A percentile compares a stretch with the other conserved stretches of the same genome.
Evolutionary conservation across 2,113 vertebrate species (phyloP).

Genomic region (Rhinogobius similis): DNA sequence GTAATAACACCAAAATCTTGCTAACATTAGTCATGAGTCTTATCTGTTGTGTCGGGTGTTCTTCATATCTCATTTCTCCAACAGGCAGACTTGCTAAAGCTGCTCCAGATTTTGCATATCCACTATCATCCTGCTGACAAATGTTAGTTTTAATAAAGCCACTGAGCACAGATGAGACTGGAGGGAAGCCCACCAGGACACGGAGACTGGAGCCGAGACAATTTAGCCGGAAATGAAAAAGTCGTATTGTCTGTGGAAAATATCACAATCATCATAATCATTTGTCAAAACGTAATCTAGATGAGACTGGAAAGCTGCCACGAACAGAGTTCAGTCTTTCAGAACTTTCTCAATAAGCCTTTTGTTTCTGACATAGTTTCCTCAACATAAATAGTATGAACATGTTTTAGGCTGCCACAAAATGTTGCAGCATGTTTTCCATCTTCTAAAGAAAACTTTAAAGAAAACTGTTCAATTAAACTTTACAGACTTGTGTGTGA

Average conservation of each 20-base stretch:
- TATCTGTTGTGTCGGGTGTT: constrained; percentile 87
- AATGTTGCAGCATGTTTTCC: background rate
- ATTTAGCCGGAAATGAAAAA: constrained; percentile 86
- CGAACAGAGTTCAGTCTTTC: constrained; percentile 26
- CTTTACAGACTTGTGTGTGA: constrained; percentile 26
- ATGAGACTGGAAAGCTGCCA: constrained; percentile 48
- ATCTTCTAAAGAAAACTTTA: too few species aligned
- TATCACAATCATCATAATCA: constrained; percentile 78
- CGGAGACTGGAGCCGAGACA: constrained; percentile 58
- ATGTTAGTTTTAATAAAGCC: constrained; percentile 86
- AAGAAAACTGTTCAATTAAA: background rate
- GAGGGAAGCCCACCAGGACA: constrained; percentile 58
- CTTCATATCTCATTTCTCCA: constrained; percentile 78
- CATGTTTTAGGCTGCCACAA: background rate
- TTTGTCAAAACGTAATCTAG: constrained; percentile 72
- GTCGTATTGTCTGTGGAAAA: constrained; percentile 72
- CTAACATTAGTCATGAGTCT: constrained; percentile 79
- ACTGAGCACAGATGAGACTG: constrained; percentile 41
- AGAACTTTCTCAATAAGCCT: constrained; percentile 36
- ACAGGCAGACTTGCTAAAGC: constrained; percentile 80
- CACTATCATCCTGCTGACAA: constrained; percentile 84
- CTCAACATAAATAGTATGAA: constrained; percentile 4
- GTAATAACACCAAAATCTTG: constrained; percentile 71
- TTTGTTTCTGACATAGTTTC: constrained; percentile 26
- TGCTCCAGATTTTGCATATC: constrained; percentile 86